These are phyloP conservation scores for Speoplatyrhinus poulsoni DNA, from an alignment of 2,113 vertebrate genomes.

Conservation along the genomic window DNA sequence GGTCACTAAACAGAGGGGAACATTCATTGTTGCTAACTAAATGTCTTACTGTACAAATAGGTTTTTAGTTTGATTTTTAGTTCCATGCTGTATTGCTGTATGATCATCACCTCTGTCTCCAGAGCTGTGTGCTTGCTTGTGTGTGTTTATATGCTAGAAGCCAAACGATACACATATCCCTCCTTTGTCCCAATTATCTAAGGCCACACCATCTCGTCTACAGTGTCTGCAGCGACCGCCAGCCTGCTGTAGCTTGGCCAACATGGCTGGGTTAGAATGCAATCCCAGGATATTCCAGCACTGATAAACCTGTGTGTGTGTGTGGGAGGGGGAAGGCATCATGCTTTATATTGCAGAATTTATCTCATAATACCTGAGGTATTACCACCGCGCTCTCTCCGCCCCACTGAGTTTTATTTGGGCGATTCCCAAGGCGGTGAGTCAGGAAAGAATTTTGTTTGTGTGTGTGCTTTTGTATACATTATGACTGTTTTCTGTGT, in stretches of 20 bases:
- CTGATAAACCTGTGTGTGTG: conserved; percentile 27
- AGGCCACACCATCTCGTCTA: neutral
- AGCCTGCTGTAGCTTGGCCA: neutral
- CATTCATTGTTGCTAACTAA: too few relatives aligned
- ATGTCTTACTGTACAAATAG: too few relatives aligned
- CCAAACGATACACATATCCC: neutral
- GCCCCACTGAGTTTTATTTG: conserved; percentile 35
- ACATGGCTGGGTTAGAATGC: neutral
- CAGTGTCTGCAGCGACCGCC: conserved; percentile 9
- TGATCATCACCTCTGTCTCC: conserved; percentile 26
- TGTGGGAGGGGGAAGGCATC: neutral
- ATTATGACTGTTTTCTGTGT: neutral
- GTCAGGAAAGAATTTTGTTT: conserved; percentile 27
- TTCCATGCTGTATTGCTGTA: conserved; percentile 13
- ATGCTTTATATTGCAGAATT: neutral
- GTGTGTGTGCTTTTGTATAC: neutral
- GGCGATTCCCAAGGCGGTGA: conserved; percentile 34
- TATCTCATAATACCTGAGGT: conserved; percentile 6
- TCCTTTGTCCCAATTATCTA: neutral
- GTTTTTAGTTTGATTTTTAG: too few relatives aligned
- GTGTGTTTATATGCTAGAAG: conserved; percentile 12
- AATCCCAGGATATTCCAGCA: conserved; percentile 26
- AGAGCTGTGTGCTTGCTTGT: conserved; percentile 1
- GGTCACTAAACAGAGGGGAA: too few relatives aligned
- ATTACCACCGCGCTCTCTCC: conserved; percentile 1